A percentile compares a stretch with the other conserved stretches of the same genome.
Conservation (phyloP, 2,797 vertebrate genomes). For the Tapera naevia region DNA sequence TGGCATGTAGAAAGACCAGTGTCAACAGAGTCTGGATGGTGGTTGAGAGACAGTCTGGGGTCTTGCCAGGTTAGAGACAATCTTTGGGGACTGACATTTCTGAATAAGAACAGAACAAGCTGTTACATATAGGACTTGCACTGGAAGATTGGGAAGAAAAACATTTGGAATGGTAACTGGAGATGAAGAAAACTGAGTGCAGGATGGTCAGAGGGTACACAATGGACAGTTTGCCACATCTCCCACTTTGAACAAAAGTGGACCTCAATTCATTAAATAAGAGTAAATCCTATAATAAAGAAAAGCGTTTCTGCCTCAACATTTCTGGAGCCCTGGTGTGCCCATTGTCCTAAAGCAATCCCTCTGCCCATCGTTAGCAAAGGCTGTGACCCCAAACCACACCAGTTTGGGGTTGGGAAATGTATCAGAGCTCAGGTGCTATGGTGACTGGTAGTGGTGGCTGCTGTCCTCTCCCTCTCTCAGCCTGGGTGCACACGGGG, state of each 20-base stretch:
- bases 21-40: background rate
- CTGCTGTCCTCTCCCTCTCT: background rate
- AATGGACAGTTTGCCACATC: background rate
- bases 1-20: background rate
- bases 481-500: background rate
- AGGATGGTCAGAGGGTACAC: background rate
- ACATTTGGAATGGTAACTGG: background rate
- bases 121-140: background rate
- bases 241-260: background rate
- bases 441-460: background rate
- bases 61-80: background rate
- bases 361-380: background rate
- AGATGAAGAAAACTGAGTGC: background rate
- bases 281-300: background rate
- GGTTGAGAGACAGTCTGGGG: background rate
- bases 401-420: background rate
- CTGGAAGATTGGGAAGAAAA: background rate
- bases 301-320: background rate
- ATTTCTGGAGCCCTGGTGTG: background rate
- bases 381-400: background rate
- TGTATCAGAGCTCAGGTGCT: background rate
- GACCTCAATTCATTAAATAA: background rate
- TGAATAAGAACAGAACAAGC: background rate
- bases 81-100: background rate
- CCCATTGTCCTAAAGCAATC: background rate